Percentiles rank a stretch among this genome's conserved stretches.
phyloP scores from a whole-genome alignment of 2,113 vertebrate genomes.

The Corythornis cristatus region DNA sequence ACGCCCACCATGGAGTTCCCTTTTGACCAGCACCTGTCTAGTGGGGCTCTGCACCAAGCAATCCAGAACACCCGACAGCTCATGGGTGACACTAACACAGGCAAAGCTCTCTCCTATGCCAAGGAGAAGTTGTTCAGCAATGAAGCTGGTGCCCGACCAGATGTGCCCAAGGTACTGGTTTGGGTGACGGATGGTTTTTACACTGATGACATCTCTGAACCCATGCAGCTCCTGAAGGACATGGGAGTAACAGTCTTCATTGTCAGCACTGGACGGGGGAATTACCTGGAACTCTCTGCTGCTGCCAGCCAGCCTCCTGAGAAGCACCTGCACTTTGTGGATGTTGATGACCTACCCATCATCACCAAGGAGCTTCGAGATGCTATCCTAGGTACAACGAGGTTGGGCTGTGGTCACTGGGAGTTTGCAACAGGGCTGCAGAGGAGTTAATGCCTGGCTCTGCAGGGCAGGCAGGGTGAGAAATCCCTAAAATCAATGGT shows the following conservation, averaged over 20 bases:
- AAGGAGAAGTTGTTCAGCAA: conserved; percentile 76
- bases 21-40: conserved; percentile 72
- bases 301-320: conserved; percentile 85
- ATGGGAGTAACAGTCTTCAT: conserved; percentile 88
- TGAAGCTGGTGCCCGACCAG: conserved; percentile 68
- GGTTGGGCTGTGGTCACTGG: neutral
- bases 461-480: neutral
- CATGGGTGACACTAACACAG: conserved; percentile 93
- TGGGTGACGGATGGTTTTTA: conserved; percentile 95
- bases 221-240: conserved; percentile 84
- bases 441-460: neutral
- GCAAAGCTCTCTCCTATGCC: conserved; percentile 81
- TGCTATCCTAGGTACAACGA: conserved; percentile 82
- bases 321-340: conserved; percentile 89
- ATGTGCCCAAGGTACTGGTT: conserved; percentile 89
- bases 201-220: conserved; percentile 84
- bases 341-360: conserved; percentile 90
- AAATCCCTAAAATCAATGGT: fast-evolving
- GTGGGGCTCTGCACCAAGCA: conserved; percentile 72
- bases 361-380: conserved; percentile 84
- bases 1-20: conserved; percentile 86
- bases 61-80: conserved; percentile 78
- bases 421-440: neutral
- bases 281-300: conserved; percentile 82
- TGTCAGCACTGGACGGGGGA: conserved; percentile 89